phyloP scores from a whole-genome alignment of 2,888 invertebrate species.

The Cerastoderma edule region DNA sequence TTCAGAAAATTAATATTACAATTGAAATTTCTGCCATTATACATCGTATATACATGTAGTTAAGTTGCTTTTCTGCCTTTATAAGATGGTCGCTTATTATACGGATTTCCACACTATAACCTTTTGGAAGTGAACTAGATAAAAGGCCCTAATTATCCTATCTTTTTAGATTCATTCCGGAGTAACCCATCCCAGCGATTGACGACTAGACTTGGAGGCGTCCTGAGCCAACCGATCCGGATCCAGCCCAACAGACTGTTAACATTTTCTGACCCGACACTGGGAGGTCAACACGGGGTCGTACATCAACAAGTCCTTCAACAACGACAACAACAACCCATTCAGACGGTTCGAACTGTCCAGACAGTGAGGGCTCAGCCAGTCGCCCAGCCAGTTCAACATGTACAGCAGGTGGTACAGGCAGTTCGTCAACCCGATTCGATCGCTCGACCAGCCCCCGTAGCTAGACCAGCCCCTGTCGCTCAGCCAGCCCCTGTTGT shows the following conservation, averaged over 20 bases:
- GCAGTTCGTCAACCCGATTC: too few species aligned
- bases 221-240: neutral
- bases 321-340: conserved; percentile 1
- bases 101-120: too few species aligned
- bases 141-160: too few species aligned
- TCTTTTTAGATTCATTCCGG: conserved; percentile 2
- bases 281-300: too few species aligned
- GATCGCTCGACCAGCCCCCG: too few species aligned
- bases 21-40: too few species aligned
- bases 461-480: neutral
- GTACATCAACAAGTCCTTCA: neutral
- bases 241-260: neutral
- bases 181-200: neutral
- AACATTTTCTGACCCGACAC: neutral
- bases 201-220: neutral
- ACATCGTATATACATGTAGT: too few species aligned
- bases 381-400: conserved; percentile 1
- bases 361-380: too few species aligned
- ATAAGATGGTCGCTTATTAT: too few species aligned
- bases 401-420: conserved; percentile 9
- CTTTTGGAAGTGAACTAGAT: neutral
- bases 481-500: neutral
- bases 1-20: too few species aligned
- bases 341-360: conserved; percentile 11
- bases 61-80: too few species aligned